Evolutionary conservation across 2,888 invertebrate genomes (phyloP).

Genomic region (Chromoteleia sp.): DNA sequence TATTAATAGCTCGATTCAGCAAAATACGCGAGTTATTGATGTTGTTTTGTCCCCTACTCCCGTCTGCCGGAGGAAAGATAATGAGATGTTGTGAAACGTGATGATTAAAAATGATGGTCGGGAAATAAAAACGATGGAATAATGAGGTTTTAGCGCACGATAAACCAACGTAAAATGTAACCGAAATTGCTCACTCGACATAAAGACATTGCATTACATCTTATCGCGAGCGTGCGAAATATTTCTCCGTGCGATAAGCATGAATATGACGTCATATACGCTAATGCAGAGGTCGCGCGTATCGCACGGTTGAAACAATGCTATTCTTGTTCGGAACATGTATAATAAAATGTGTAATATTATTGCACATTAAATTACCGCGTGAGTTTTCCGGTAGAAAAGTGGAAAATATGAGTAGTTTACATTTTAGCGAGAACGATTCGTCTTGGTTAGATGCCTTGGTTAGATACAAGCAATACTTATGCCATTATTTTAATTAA

Average conservation of each 20-base stretch:
- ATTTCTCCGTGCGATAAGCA: constrained; percentile 16
- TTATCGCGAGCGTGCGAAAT: constrained; percentile 18
- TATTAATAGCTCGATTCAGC: constrained; percentile 50
- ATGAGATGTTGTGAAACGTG: background rate
- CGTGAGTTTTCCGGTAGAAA: background rate
- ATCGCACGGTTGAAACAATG: background rate
- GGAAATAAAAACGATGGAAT: background rate
- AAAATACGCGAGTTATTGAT: constrained; percentile 1
- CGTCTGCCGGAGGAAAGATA: background rate
- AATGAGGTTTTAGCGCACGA: background rate
- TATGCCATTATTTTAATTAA: no score
- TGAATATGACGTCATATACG: constrained; percentile 24
- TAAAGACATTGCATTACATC: constrained; percentile 14
- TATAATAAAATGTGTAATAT: constrained; percentile 4
- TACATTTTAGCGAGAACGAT: no score
- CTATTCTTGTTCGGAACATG: constrained; percentile 9
- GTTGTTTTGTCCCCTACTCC: background rate
- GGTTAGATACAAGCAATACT: no score
- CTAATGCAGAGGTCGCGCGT: constrained; percentile 19
- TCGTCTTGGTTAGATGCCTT: no score
- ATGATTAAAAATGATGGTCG: background rate
- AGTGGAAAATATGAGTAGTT: no score
- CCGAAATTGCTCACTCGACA: constrained; percentile 6
- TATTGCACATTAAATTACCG: background rate
- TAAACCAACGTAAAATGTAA: background rate